Evolutionary conservation across 2,888 invertebrate genomes (phyloP).

Genomic region (Gymnoscelis rufifasciata): DNA sequence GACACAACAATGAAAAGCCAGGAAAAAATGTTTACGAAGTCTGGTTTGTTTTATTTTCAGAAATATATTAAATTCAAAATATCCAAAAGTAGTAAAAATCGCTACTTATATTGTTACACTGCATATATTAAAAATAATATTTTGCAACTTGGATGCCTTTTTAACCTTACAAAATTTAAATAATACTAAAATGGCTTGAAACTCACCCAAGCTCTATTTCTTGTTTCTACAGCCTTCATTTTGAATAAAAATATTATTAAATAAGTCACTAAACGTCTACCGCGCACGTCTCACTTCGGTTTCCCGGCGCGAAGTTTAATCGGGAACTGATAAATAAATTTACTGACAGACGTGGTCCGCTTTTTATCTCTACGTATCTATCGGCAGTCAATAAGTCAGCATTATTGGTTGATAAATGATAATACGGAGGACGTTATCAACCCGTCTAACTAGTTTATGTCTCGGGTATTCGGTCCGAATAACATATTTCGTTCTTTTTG

Average conservation of each 20-base stretch:
- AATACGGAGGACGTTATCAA: conserved; percentile 1
- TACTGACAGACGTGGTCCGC: conserved; percentile 29
- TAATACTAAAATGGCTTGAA: neutral
- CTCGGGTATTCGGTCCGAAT: too few species aligned
- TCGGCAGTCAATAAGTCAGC: conserved; percentile 48
- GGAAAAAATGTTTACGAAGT: conserved; percentile 13
- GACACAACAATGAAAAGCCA: too few species aligned
- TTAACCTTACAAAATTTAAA: too few species aligned
- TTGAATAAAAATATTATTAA: conserved; percentile 5
- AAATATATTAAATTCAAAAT: too few species aligned
- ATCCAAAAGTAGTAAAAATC: too few species aligned
- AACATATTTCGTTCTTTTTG: too few species aligned
- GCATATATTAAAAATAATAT: too few species aligned
- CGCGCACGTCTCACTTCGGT: conserved; percentile 23
- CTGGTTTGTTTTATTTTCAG: too few species aligned
- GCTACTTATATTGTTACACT: too few species aligned
- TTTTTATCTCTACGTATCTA: conserved; percentile 44
- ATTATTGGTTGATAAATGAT: conserved; percentile 4
- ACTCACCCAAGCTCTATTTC: conserved; percentile 34
- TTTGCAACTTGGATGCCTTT: too few species aligned
- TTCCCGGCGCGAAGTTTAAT: conserved; percentile 41
- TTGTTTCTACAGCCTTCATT: conserved; percentile 54
- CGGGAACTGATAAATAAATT: conserved; percentile 34
- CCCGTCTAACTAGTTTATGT: neutral
- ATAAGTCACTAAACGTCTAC: conserved; percentile 3